A percentile compares a stretch with the other conserved stretches of the same genome.
These are phyloP conservation scores for Melieria omissa DNA, from an alignment of 2,888 invertebrate species.

Conservation along the genomic window DNA sequence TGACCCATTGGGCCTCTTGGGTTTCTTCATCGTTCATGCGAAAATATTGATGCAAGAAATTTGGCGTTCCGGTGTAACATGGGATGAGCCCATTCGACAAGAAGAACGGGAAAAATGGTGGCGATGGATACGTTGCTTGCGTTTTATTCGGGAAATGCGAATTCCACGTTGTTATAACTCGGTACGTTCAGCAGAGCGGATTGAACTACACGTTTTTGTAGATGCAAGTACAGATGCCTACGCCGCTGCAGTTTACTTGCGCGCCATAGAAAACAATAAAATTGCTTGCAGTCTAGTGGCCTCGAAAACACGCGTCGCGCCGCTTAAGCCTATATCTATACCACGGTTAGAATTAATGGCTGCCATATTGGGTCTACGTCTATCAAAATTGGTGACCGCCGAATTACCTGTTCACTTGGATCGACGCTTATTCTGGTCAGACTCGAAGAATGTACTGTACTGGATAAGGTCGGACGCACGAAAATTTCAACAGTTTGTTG, in stretches of 20 bases:
- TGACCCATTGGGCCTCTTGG: conserved; percentile 25
- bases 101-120: conserved; percentile 25
- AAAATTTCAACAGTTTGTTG: conserved; percentile 35
- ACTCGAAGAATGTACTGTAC: conserved; percentile 30
- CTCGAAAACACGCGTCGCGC: conserved; percentile 25
- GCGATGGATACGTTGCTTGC: conserved; percentile 10
- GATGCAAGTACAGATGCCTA: conserved; percentile 21
- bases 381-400: neutral
- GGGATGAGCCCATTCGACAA: conserved; percentile 9
- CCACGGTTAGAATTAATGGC: conserved; percentile 17
- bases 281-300: neutral
- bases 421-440: conserved; percentile 21
- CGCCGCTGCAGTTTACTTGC: conserved; percentile 18
- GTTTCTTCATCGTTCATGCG: conserved; percentile 3
- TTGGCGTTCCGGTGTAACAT: conserved; percentile 22
- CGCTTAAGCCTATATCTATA: conserved; percentile 13
- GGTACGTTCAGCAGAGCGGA: conserved; percentile 4
- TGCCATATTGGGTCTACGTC: conserved; percentile 15
- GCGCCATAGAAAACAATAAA: neutral
- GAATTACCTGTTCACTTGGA: conserved; percentile 1
- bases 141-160: neutral
- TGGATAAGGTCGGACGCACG: conserved; percentile 25
- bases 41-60: conserved; percentile 28
- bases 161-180: conserved; percentile 20
- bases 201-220: conserved; percentile 22